Evolutionary conservation across 2,797 vertebrate species (phyloP).

Genomic region (Hozukius guyotensis): DNA sequence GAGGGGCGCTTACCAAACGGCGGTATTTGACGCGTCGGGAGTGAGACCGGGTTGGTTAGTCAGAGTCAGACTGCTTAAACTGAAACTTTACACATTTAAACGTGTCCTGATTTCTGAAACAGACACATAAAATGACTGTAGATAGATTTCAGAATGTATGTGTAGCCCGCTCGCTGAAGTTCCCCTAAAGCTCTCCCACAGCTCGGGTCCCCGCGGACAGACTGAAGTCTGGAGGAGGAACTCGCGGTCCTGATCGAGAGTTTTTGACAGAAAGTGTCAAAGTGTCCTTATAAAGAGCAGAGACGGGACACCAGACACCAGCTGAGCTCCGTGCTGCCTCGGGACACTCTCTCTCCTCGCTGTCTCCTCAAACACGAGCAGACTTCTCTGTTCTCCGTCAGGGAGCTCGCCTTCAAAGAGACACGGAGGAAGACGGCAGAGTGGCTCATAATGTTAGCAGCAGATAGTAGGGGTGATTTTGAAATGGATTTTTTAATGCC

Average conservation of each 20-base stretch:
- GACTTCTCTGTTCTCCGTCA: neutral
- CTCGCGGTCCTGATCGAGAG: neutral
- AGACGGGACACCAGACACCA: neutral
- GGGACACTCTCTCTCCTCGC: neutral
- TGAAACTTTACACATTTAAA: neutral
- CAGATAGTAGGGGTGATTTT: too few species aligned
- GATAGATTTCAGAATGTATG: neutral
- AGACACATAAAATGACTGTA: too few species aligned
- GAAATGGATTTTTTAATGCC: too few species aligned
- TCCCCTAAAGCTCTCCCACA: neutral
- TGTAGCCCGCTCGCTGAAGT: neutral
- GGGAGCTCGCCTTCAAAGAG: neutral
- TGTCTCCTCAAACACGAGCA: neutral
- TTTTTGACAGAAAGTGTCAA: slow-evolving; percentile 15
- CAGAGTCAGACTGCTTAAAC: neutral
- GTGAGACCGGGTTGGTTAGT: too few species aligned
- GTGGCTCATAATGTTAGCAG: neutral
- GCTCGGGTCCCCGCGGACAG: neutral
- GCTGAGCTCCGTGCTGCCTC: slow-evolving; percentile 19
- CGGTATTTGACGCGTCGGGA: too few species aligned
- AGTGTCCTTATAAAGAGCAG: slow-evolving; percentile 4
- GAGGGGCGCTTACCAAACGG: too few species aligned
- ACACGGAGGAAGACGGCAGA: neutral
- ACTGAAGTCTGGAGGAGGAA: neutral
- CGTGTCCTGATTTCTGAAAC: neutral